Evolutionary conservation across 2,797 vertebrate genomes (phyloP).

Genomic region (Pantherophis alleghaniensis): DNA sequence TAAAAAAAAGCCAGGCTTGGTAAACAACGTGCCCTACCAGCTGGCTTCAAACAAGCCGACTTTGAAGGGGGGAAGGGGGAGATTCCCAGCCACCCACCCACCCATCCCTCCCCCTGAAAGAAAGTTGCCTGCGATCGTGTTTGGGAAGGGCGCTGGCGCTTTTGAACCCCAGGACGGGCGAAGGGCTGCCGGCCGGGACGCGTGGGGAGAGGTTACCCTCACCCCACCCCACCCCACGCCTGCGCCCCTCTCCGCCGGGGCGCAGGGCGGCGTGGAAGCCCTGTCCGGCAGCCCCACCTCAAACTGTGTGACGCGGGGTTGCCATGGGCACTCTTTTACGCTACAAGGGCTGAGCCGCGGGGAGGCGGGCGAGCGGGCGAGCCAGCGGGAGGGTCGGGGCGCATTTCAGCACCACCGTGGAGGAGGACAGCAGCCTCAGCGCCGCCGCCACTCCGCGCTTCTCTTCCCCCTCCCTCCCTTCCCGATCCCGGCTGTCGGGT

Average conservation of each 20-base stretch:
- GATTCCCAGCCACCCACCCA: not conserved
- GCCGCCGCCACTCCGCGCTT: not conserved
- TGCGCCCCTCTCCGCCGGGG: not conserved
- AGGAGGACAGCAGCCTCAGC: constrained; percentile 74
- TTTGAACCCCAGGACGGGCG: not conserved
- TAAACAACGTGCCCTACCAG: not conserved
- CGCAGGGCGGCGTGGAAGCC: not conserved
- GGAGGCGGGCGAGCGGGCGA: constrained; percentile 47
- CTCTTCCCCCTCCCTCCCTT: not conserved
- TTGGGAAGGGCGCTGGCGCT: not conserved
- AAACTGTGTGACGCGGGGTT: constrained; percentile 58
- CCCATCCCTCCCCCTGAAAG: not conserved
- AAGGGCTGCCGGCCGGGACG: not conserved
- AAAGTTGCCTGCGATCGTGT: not conserved
- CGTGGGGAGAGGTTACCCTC: too few relatives aligned
- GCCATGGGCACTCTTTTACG: constrained; percentile 81
- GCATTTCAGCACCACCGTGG: constrained; percentile 80
- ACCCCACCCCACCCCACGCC: not conserved
- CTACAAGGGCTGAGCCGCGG: constrained; percentile 73
- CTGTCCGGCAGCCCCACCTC: constrained; percentile 55
- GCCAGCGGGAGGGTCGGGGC: constrained; percentile 20
- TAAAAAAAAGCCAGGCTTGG: not conserved
- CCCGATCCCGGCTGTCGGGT: not conserved
- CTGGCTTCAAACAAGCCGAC: not conserved
- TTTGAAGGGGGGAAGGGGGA: not conserved